Conservation (phyloP, 2,888 invertebrate genomes). For the Epistrophe grossulariae region DNA sequence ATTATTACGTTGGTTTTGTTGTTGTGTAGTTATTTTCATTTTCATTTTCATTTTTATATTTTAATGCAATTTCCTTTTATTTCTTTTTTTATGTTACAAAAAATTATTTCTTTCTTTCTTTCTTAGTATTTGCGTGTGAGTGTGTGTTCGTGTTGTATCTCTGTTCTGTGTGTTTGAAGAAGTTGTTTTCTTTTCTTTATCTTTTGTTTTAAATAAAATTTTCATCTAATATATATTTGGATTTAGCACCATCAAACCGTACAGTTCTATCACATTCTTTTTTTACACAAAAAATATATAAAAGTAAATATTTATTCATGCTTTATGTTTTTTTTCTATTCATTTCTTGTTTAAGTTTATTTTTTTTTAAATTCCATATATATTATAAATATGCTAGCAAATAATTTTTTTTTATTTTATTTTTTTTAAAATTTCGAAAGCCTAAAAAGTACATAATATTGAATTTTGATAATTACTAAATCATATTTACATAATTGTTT, state of each 20-base stretch:
- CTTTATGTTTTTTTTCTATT: constrained; percentile 17
- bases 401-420: constrained; percentile 45
- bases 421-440: constrained; percentile 59
- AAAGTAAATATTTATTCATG: constrained; percentile 79
- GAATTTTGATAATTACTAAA: constrained; percentile 65
- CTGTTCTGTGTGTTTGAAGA: constrained; percentile 68
- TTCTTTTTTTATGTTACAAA: constrained; percentile 57
- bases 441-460: constrained; percentile 65
- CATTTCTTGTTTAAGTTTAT: constrained; percentile 35
- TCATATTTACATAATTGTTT: constrained; percentile 71
- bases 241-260: constrained; percentile 83
- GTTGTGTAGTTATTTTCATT: constrained; percentile 66
- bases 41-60: constrained; percentile 44
- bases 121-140: constrained; percentile 58
- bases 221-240: constrained; percentile 81
- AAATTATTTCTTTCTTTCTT: constrained; percentile 54
- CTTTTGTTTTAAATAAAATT: constrained; percentile 68
- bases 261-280: constrained; percentile 79
- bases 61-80: constrained; percentile 64
- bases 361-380: constrained; percentile 53
- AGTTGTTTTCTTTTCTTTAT: constrained; percentile 52
- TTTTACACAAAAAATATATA: constrained; percentile 79
- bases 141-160: constrained; percentile 54
- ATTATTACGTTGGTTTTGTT: constrained; percentile 68
- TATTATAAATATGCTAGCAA: constrained; percentile 56